Percentiles rank a stretch among this genome's conserved stretches.
Evolutionary conservation across 1,140 invertebrate genomes (phyloP).

Genomic region (Saccostrea cuccullata): DNA sequence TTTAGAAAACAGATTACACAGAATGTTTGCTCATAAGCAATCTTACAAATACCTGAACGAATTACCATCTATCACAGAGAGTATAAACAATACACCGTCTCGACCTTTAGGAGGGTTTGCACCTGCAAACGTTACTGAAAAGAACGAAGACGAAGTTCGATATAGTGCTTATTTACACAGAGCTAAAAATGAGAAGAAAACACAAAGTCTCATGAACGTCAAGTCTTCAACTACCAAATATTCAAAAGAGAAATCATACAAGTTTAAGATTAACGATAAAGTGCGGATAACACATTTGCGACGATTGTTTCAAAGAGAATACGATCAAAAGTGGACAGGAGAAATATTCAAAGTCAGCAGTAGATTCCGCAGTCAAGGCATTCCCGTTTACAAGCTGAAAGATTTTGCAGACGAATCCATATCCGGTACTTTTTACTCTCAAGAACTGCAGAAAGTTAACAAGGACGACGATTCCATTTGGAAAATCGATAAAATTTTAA

Average conservation of each 20-base stretch:
- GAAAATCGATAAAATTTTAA: constrained; percentile 37
- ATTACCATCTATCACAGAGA: neutral
- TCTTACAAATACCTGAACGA: constrained; percentile 5
- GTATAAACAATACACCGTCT: constrained; percentile 34
- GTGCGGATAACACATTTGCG: constrained; percentile 42
- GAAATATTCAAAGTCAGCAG: constrained; percentile 39
- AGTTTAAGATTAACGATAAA: constrained; percentile 38
- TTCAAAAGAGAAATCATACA: constrained; percentile 9
- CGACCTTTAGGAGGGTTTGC: constrained; percentile 4
- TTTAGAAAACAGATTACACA: constrained; percentile 23
- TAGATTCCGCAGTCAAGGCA: constrained; percentile 17
- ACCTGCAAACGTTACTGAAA: constrained; percentile 21
- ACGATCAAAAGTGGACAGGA: constrained; percentile 46
- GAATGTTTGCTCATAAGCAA: constrained; percentile 25
- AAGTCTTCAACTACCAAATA: neutral
- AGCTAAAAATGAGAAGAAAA: constrained; percentile 23
- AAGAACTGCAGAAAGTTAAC: constrained; percentile 36
- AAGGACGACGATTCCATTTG: constrained; percentile 11
- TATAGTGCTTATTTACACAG: constrained; percentile 18
- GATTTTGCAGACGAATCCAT: constrained; percentile 23
- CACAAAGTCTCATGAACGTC: neutral
- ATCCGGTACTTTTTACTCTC: constrained; percentile 34
- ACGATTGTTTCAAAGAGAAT: constrained; percentile 41
- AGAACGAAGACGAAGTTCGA: constrained; percentile 39
- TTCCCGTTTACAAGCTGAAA: constrained; percentile 29